phyloP scores from a whole-genome alignment of 2,113 vertebrate species.

The Thalassoma bifasciatum region DNA sequence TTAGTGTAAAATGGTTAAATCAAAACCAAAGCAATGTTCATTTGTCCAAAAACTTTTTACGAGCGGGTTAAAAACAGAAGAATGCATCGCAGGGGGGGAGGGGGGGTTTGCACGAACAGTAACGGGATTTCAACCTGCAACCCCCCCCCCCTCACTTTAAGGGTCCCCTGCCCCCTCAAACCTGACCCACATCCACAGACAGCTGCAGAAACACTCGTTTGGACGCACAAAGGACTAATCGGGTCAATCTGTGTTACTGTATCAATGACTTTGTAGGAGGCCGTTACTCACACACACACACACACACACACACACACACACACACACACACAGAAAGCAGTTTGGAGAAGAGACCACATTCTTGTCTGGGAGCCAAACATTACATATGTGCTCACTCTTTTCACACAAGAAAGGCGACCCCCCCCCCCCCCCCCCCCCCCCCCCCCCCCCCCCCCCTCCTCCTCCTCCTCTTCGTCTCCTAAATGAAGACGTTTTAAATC shows the following conservation, averaged over 20 bases:
- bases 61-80: too few species aligned
- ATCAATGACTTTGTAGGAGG: slow-evolving; percentile 51
- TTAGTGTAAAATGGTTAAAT: too few species aligned
- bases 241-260: slow-evolving; percentile 54
- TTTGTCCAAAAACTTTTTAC: too few species aligned
- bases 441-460: neutral
- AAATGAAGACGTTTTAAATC: neutral
- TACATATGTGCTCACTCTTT: slow-evolving; percentile 62
- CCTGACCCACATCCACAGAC: slow-evolving; percentile 45
- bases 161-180: slow-evolving; percentile 3
- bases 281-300: slow-evolving; percentile 20
- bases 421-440: slow-evolving; percentile 11
- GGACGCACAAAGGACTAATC: slow-evolving; percentile 37
- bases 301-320: slow-evolving; percentile 21
- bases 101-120: neutral
- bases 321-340: slow-evolving; percentile 16
- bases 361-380: slow-evolving; percentile 73
- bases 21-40: too few species aligned
- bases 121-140: slow-evolving; percentile 23
- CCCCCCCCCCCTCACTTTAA: neutral
- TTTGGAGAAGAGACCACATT: slow-evolving; percentile 53
- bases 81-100: too few species aligned
- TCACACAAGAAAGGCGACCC: slow-evolving; percentile 23
- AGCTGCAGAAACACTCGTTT: slow-evolving; percentile 61
- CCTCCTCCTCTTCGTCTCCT: slow-evolving; percentile 3